Evolutionary conservation across 2,113 vertebrate species (phyloP).

Genomic region (Excalfactoria chinensis): DNA sequence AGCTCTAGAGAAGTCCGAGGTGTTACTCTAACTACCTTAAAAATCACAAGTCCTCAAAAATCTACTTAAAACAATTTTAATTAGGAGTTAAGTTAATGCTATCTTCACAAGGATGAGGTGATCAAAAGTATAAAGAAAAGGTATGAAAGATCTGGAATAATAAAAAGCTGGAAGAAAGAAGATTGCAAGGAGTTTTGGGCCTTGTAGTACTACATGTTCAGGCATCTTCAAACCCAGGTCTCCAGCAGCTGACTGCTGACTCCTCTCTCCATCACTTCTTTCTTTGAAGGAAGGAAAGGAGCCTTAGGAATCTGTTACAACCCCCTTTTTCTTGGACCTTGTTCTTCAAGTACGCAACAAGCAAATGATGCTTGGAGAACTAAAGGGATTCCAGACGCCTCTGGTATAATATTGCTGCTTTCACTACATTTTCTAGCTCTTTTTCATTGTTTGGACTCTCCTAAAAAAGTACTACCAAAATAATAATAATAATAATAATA

Average conservation of each 20-base stretch:
- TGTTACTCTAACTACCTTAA: background rate
- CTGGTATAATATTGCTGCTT: background rate
- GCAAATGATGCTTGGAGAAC: background rate
- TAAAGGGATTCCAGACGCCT: background rate
- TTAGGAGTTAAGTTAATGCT: background rate
- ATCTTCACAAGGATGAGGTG: background rate
- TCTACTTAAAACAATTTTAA: background rate
- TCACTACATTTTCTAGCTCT: background rate
- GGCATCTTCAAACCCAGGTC: background rate
- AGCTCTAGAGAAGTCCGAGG: background rate
- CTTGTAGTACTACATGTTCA: background rate
- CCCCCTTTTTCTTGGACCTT: background rate
- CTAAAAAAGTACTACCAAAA: background rate
- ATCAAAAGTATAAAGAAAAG: background rate
- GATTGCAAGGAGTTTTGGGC: background rate
- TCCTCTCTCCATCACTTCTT: background rate
- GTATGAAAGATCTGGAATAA: background rate
- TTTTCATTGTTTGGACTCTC: background rate
- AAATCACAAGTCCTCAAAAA: background rate
- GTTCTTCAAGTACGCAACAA: background rate
- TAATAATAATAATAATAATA: background rate
- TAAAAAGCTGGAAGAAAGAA: background rate
- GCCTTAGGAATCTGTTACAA: background rate
- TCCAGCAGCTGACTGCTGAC: background rate
- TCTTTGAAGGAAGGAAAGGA: background rate